Evolutionary conservation across 2,113 vertebrate genomes (phyloP).

Genomic region (Chrysochloris asiatica): DNA sequence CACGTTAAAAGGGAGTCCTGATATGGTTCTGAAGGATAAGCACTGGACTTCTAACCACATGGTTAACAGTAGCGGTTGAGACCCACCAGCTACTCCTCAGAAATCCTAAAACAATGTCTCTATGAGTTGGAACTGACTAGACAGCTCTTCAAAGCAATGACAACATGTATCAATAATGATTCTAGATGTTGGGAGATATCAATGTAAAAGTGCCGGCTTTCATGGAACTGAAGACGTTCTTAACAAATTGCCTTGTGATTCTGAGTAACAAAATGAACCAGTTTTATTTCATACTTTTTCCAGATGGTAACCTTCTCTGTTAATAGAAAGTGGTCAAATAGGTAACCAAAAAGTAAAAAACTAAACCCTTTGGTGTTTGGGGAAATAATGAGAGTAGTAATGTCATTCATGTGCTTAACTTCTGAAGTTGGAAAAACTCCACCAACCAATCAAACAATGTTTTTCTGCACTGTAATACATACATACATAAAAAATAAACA

Average conservation of each 20-base stretch:
- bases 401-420: neutral
- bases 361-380: neutral
- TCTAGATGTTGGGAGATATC: neutral
- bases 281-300: neutral
- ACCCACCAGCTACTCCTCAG: no score
- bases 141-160: no score
- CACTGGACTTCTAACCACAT: no score
- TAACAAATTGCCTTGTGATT: neutral
- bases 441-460: neutral
- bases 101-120: no score
- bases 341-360: no score
- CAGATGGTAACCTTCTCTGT: neutral
- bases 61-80: no score
- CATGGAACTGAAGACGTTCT: neutral
- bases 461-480: neutral
- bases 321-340: neutral
- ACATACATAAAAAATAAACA: neutral
- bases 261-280: neutral
- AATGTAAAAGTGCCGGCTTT: neutral
- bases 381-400: no score
- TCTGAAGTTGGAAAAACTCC: neutral
- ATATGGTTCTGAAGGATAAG: no score
- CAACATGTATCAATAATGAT: neutral
- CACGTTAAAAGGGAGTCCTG: no score
- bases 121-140: no score